Base-by-base conservation (phyloP, 2,888 invertebrate genomes). In the Stegophylla sp. region DNA sequence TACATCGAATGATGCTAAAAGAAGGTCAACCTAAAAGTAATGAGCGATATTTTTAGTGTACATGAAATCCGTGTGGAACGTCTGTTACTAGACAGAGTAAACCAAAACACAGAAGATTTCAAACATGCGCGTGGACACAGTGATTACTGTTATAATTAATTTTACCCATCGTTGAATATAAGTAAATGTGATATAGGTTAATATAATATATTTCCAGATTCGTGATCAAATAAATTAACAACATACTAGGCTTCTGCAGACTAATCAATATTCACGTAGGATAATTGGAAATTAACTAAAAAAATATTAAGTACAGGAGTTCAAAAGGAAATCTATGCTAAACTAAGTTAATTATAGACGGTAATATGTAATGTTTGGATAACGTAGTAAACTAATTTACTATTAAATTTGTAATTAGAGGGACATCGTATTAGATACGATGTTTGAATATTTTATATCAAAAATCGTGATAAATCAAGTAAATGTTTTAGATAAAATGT, bases 231-330 rank as follows among this genome's bases (percentile, higher is more conserved):
- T 26, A 41, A 74, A 63, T 74, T 48, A 61, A 61, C 15, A 20
- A 20, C 45, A n/a, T 28, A n/a, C n/a, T n/a, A 48, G 28, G 9
- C 61, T 48, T 74, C 4, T 4, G 48, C 15, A 9, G 20, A 1
- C 43, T 59, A 72, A 59, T 72, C 43, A 45, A 45, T 23, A 45
- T 45, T 23, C 15, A 45, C 28, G 48, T 23, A 1, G 15, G 13
- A 41, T 20, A 43, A 15, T 15, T 43, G 43, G 23, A 43, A 20
- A 66, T 43, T 41, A 5, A 64, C 43, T 17, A 43, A 64, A 64
- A 64, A 64, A 43, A 43, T 66, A 66, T 23, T 66, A 45, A 66
- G 43, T 66, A n/a, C n/a, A n/a, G n/a, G n/a, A n/a, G n/a, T n/a
- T n/a, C n/a, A n/a, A n/a, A n/a, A n/a, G n/a, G n/a, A 34, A 34